Base-by-base conservation (phyloP, 2,113 vertebrate genomes). In the Ibidorhyncha struthersii region DNA sequence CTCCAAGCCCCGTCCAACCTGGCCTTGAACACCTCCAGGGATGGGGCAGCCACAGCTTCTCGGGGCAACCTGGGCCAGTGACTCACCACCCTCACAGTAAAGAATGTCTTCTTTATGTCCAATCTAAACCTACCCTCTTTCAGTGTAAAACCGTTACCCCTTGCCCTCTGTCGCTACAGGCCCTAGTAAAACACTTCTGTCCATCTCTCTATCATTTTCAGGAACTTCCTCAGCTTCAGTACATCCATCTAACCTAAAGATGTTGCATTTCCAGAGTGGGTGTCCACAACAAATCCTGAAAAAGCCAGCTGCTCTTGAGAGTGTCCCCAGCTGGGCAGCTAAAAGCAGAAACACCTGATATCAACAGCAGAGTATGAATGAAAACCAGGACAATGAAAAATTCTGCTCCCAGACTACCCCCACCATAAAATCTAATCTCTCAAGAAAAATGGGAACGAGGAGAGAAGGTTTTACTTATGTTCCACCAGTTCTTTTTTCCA, bases 131-230 rank as follows among this genome's bases (percentile, higher is more conserved):
- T 34, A 2, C 1, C 3, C 2, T 9, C 14, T 94, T 72, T 50
- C 14, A 41, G 32, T n/a, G 66, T 61, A 63, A 50, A 83, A 7
- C 6, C 0, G 0, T 11, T 50, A 8, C 3, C 7, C 6, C 20
- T 53, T 55, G 20, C 36, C 14, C 19, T 20, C 19, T 20, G 2
- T 45, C 12, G 27, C 25, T 73, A 23, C 43, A 61, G 29, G 6
- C 12, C 12, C 29, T 25, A 19, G 5, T 52, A 36, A 86, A 89
- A 25, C 30, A 22, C 32, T 93, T 85, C 12, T 38, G 4, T 77
- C 29, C n/a, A 18, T 38, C 14, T 73, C 12, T 9, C 9, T 11
- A 9, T 26, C 2, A 5, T 81, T 90, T 78, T 58, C 61, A 87
- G 40, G 11, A 61, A 26, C 4, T 56, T 30, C 4, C 40, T 70